Conservation (phyloP, 2,888 invertebrate genomes). For the Lepas anatifera region DNA sequence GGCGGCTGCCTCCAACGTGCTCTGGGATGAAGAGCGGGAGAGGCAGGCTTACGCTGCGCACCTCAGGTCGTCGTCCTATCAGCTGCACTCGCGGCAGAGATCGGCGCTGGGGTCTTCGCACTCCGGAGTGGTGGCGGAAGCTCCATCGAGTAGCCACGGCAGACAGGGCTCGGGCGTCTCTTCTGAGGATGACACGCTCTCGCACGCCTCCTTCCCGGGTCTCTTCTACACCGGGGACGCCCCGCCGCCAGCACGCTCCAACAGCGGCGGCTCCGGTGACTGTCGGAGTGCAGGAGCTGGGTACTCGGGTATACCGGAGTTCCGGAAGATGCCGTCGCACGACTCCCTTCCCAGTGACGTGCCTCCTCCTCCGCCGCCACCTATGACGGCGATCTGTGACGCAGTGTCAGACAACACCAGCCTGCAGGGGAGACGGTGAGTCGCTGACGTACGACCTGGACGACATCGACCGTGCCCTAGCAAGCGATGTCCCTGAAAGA, state of each 20-base stretch:
- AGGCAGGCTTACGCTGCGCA: conserved; percentile 26
- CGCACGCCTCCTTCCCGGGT: not conserved
- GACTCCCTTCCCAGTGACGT: not conserved
- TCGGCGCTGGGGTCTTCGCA: conserved; percentile 19
- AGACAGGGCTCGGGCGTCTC: conserved; percentile 9
- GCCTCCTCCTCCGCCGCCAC: conserved; percentile 14
- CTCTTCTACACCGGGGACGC: not conserved
- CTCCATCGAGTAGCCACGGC: too few species aligned
- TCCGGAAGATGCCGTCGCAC: not conserved
- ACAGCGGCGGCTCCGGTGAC: not conserved
- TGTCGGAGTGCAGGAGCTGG: not conserved
- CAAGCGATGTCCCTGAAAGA: conserved; percentile 35
- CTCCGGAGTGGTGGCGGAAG: not conserved
- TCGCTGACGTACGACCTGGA: conserved; percentile 12
- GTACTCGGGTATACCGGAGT: not conserved
- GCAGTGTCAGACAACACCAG: conserved; percentile 34
- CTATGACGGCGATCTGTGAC: conserved; percentile 25
- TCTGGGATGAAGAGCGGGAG: conserved; percentile 21
- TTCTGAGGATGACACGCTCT: not conserved
- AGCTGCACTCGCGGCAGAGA: conserved; percentile 24
- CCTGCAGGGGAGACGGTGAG: conserved; percentile 14
- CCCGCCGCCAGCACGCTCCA: too few species aligned
- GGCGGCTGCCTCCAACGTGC: too few species aligned
- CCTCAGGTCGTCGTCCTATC: conserved; percentile 27
- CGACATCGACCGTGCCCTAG: conserved; percentile 9